Evolutionary conservation across 1,140 invertebrate species (phyloP).

Genomic region (Drosophila bocki): DNA sequence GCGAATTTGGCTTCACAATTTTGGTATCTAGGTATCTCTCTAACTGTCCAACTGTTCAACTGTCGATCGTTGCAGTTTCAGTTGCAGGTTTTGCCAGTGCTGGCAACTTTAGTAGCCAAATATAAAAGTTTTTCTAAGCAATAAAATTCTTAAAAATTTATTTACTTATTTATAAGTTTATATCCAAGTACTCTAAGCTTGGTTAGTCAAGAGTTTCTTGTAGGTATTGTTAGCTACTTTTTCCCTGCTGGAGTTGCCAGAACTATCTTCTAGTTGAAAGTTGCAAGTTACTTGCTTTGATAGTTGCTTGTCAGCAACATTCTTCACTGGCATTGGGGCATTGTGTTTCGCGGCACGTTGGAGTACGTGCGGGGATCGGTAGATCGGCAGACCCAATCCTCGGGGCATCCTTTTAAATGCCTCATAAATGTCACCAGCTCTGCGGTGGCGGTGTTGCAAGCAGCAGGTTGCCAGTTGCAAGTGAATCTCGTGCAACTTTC

Average conservation of each 20-base stretch:
- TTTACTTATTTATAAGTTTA: not conserved
- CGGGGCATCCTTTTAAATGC: constrained; percentile 74
- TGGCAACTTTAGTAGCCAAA: not conserved
- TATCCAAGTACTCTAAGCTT: accelerated
- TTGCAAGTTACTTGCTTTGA: not conserved
- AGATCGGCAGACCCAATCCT: constrained; percentile 5
- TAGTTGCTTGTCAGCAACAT: constrained; percentile 56
- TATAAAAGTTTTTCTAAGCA: too few species aligned
- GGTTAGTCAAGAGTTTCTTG: too few species aligned
- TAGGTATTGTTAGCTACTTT: not conserved
- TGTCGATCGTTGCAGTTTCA: constrained; percentile 59
- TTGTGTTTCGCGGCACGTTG: constrained; percentile 61
- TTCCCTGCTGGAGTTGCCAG: not conserved
- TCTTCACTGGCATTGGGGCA: constrained; percentile 57
- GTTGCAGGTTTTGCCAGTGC: constrained; percentile 14
- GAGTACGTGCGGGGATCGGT: constrained; percentile 54
- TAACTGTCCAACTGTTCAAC: constrained; percentile 60
- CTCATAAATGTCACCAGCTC: constrained; percentile 75
- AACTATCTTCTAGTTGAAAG: not conserved
- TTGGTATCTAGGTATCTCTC: constrained; percentile 35
- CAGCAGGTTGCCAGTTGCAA: constrained; percentile 23
- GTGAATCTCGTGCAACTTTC: constrained; percentile 75
- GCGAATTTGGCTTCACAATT: constrained; percentile 20
- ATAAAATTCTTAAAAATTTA: not conserved
- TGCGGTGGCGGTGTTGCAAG: constrained; percentile 20